phyloP scores from a whole-genome alignment of 2,113 vertebrate genomes.

The Percopsis transmontana region DNA sequence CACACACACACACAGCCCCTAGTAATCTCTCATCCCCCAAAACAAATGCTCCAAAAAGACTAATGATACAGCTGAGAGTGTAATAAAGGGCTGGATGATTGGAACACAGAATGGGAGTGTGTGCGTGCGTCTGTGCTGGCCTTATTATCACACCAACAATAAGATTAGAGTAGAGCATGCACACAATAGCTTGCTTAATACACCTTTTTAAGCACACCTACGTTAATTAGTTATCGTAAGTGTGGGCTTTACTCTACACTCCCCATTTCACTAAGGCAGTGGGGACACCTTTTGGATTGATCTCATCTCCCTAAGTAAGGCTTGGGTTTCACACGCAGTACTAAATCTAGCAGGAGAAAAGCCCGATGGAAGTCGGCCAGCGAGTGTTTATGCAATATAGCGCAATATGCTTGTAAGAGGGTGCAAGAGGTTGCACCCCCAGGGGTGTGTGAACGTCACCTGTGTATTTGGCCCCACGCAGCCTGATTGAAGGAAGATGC shows the following conservation, averaged over 20 bases:
- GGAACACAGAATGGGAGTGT: background rate
- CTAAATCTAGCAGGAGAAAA: too few species aligned
- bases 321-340: too few species aligned
- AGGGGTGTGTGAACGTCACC: conserved; percentile 34
- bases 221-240: too few species aligned
- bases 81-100: conserved; percentile 32
- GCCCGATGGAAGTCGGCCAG: background rate
- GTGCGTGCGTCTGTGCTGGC: background rate
- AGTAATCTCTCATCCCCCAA: conserved; percentile 21
- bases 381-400: conserved; percentile 32
- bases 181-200: too few species aligned
- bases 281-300: too few species aligned
- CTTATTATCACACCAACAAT: too few species aligned
- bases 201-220: too few species aligned
- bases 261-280: too few species aligned
- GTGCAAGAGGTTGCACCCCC: conserved; percentile 4
- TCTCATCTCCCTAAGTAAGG: too few species aligned
- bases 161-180: too few species aligned
- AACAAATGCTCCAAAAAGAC: conserved; percentile 37
- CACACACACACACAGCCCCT: background rate
- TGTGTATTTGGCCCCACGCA: conserved; percentile 29
- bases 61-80: conserved; percentile 37
- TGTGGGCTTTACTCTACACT: too few species aligned
- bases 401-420: conserved; percentile 42
- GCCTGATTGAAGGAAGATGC: conserved; percentile 5